Base-by-base conservation (phyloP, 2,113 vertebrate species). In the Eleginops maclovinus region DNA sequence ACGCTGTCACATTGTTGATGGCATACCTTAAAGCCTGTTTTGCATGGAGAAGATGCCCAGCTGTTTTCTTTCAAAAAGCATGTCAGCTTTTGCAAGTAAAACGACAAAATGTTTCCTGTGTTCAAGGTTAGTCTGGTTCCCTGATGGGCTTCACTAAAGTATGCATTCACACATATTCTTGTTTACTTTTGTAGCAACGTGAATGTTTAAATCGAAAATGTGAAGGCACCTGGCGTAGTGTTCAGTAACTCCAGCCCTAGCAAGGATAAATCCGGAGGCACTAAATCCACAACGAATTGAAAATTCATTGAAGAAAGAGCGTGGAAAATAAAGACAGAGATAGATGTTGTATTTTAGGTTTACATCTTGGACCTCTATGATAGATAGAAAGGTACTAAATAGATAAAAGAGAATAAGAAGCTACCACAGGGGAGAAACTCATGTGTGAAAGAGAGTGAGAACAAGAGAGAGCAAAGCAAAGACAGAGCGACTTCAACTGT, bases 221-320 rank as follows among this genome's bases (percentile, higher is more conserved):
- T 69, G 68, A 77, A 76, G 71, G 53, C 59, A 75, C 80, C 81
- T 69, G 75, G 24, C 64, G 16, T 58, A 64, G 76, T 85, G 85
- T 89, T 80, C 22, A 83, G 77, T 71, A 51, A 79, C 71, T 79
- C 36, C 14, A 68, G 74, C 65, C 68, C 49, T 2, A 77, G 81
- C 69, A 10, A 59, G 54, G 58, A 70, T 41, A 80, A 84, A 89
- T 87, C 85, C 75, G 71, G 78, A 71, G 79, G 78, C 90, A 83
- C 63, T 88, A 87, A 87, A 76, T 84, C 80, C 59, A 78, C 77
- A 66, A 82, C 71, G 55, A 88, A 88, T 77, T 75, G 59, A 90
- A 89, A 88, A 54, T 62, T 19, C 71, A 67, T 66, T 70, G 75
- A 75, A 67, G 60, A 84, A 65, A 62, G 59, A 58, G 28, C 28